phyloP scores from a whole-genome alignment of 1,140 invertebrate species.

The Ips nitidus region DNA sequence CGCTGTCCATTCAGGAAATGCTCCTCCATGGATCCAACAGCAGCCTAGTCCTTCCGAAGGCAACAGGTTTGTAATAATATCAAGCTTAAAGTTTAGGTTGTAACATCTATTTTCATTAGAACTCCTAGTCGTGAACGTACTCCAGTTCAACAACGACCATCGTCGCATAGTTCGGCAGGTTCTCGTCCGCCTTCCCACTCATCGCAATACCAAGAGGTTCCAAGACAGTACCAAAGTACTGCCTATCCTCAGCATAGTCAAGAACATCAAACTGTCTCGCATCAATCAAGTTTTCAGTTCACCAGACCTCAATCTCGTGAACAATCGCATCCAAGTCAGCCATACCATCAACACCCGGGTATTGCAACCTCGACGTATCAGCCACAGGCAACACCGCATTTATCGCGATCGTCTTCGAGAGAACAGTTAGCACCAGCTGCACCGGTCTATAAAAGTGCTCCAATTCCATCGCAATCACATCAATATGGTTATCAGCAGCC shows the following conservation, averaged over 20 bases:
- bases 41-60: constrained; percentile 15
- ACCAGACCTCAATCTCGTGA: constrained; percentile 42
- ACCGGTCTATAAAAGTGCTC: constrained; percentile 45
- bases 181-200: constrained; percentile 44
- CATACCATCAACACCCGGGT: constrained; percentile 42
- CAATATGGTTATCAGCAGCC: constrained; percentile 31
- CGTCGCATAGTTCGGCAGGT: constrained; percentile 42
- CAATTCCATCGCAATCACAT: neutral
- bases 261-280: constrained; percentile 32
- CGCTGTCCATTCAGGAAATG: neutral
- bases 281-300: constrained; percentile 40
- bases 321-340: constrained; percentile 36
- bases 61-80: constrained; percentile 1
- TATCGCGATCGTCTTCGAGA: constrained; percentile 37
- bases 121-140: constrained; percentile 36
- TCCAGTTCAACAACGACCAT: constrained; percentile 40
- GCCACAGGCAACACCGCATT: constrained; percentile 39
- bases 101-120: neutral
- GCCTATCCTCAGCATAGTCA: constrained; percentile 32
- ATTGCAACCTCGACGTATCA: constrained; percentile 41
- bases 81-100: neutral
- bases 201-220: constrained; percentile 36
- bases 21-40: constrained; percentile 12
- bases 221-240: constrained; percentile 24
- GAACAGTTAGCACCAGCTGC: constrained; percentile 33